Conservation (phyloP, 2,113 vertebrate species). For the Antigone vipio region DNA sequence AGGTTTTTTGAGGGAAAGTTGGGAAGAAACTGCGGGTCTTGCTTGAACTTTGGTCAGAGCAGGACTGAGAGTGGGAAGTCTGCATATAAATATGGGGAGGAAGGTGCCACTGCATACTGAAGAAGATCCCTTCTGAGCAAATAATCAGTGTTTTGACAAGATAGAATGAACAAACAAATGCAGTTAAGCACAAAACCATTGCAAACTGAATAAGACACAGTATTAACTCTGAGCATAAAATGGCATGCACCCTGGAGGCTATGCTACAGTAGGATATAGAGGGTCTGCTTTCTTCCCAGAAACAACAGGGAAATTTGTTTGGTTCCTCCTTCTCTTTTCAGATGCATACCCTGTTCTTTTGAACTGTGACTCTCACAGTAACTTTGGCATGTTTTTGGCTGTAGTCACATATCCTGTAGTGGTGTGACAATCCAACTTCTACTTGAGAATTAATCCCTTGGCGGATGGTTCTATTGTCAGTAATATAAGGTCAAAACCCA, state of each 20-base stretch:
- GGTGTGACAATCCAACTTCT: not conserved
- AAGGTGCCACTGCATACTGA: not conserved
- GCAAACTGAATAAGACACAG: not conserved
- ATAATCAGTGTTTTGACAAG: constrained; percentile 4
- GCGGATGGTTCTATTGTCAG: not conserved
- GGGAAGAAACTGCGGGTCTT: not conserved
- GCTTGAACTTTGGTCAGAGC: not conserved
- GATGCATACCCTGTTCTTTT: too few species aligned
- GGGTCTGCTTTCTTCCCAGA: not conserved
- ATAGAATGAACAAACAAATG: not conserved
- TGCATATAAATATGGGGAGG: not conserved
- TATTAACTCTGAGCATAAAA: not conserved
- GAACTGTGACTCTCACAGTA: not conserved
- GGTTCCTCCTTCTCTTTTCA: not conserved
- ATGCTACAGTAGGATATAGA: not conserved
- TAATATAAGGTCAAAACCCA: not conserved
- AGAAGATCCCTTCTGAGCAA: constrained; percentile 10
- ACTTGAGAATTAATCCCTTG: not conserved
- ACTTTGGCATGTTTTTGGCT: not conserved
- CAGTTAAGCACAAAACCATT: not conserved
- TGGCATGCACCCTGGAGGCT: not conserved
- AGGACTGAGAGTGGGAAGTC: not conserved
- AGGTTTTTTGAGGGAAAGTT: not conserved
- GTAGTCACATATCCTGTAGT: not conserved
- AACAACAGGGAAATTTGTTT: not conserved